These are phyloP conservation scores for Sinocyclocheilus anophthalmus DNA, from an alignment of 2,113 vertebrate genomes.

Conservation along the genomic window DNA sequence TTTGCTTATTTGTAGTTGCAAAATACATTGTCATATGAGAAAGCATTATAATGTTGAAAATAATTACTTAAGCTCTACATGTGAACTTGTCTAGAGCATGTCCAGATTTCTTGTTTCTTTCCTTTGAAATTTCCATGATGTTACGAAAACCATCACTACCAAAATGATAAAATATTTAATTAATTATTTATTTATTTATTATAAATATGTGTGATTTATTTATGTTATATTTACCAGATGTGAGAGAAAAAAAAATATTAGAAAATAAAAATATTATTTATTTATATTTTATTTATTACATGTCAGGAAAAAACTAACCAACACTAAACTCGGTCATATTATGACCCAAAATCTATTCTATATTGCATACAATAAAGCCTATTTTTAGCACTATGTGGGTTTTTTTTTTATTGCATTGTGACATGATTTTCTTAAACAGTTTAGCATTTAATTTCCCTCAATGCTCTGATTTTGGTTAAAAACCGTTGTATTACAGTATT, in stretches of 20 bases:
- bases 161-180: neutral
- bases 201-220: neutral
- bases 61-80: neutral
- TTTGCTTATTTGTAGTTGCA: neutral
- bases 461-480: neutral
- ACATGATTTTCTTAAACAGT: neutral
- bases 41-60: neutral
- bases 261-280: neutral
- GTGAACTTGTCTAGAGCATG: neutral
- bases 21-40: neutral
- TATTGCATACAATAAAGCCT: neutral
- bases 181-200: neutral
- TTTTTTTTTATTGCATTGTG: neutral
- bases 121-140: neutral
- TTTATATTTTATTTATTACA: neutral
- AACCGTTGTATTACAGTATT: neutral
- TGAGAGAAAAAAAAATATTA: neutral
- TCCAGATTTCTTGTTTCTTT: neutral
- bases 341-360: neutral
- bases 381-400: neutral
- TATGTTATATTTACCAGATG: neutral
- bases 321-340: neutral
- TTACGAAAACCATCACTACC: neutral
- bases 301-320: neutral
- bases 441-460: neutral